phyloP scores from a whole-genome alignment of 1,140 invertebrate genomes.

The Oncopeltus fasciatus region DNA sequence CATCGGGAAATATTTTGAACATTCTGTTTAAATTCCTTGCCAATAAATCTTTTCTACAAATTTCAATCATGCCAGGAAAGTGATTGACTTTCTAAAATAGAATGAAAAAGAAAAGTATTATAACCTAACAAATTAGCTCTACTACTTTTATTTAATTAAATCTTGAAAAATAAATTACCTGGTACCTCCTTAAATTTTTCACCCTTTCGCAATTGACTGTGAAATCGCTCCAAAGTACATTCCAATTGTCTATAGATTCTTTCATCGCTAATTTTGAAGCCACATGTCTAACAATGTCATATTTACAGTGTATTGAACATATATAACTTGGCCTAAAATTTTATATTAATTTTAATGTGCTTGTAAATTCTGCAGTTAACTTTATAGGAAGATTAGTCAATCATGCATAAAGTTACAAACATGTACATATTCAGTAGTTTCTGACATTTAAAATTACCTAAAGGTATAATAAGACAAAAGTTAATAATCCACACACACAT shows the following conservation, averaged over 20 bases:
- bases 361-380: background rate
- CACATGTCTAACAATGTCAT: slow-evolving; percentile 51
- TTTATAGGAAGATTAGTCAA: no score
- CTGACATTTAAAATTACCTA: no score
- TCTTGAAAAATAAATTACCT: slow-evolving; percentile 28
- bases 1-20: slow-evolving; percentile 68
- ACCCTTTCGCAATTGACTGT: slow-evolving; percentile 66
- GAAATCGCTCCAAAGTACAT: slow-evolving; percentile 76
- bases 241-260: slow-evolving; percentile 72
- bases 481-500: no score
- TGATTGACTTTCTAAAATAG: slow-evolving; percentile 66
- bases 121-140: background rate
- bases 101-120: slow-evolving; percentile 11
- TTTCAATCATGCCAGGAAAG: slow-evolving; percentile 83
- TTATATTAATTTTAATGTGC: background rate
- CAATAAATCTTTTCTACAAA: slow-evolving; percentile 73
- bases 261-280: slow-evolving; percentile 60
- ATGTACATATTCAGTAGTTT: no score
- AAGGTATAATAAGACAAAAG: no score
- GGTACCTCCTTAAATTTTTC: slow-evolving; percentile 77
- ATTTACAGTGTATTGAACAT: slow-evolving; percentile 57
- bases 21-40: slow-evolving; percentile 74
- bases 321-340: slow-evolving; percentile 33
- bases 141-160: background rate
- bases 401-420: no score